These are phyloP conservation scores for Lagothrix lagotricha DNA, from an alignment of 2,797 vertebrate species.

Conservation along the genomic window DNA sequence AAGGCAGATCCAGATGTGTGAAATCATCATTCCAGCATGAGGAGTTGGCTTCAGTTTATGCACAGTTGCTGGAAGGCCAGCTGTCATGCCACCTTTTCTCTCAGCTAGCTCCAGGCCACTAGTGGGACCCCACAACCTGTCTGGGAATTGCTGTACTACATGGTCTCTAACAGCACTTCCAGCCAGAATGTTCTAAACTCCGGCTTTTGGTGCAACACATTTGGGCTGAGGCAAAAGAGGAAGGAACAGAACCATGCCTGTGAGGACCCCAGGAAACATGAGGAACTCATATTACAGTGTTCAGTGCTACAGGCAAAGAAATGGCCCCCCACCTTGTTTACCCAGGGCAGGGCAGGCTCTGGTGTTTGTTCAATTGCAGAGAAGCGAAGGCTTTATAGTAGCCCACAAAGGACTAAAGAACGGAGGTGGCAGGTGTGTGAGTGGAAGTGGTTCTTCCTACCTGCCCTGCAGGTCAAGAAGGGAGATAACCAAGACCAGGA, in stretches of 20 bases:
- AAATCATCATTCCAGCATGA: not conserved
- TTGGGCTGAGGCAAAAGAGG: slow-evolving; percentile 37
- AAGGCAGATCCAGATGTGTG: not conserved
- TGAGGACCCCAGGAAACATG: slow-evolving; percentile 24
- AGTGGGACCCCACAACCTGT: not conserved
- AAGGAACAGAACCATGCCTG: slow-evolving; percentile 18
- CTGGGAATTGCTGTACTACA: not conserved
- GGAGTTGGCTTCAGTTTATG: not conserved
- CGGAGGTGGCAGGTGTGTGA: not conserved
- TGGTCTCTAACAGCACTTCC: not conserved
- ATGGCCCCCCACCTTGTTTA: not conserved
- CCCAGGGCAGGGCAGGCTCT: not conserved
- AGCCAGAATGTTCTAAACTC: slow-evolving; percentile 27
- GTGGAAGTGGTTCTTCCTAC: slow-evolving; percentile 8
- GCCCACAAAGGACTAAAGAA: not conserved
- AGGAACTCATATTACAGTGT: not conserved
- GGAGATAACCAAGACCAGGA: not conserved
- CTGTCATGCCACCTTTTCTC: not conserved
- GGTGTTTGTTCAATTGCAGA: not conserved
- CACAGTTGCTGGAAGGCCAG: not conserved
- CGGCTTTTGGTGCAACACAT: slow-evolving; percentile 31
- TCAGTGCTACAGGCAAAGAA: not conserved
- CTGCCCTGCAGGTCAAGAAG: not conserved
- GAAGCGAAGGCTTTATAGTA: not conserved
- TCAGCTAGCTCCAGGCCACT: not conserved